Base-by-base conservation (phyloP, 2,888 invertebrate genomes). In the Baronia brevicornis region DNA sequence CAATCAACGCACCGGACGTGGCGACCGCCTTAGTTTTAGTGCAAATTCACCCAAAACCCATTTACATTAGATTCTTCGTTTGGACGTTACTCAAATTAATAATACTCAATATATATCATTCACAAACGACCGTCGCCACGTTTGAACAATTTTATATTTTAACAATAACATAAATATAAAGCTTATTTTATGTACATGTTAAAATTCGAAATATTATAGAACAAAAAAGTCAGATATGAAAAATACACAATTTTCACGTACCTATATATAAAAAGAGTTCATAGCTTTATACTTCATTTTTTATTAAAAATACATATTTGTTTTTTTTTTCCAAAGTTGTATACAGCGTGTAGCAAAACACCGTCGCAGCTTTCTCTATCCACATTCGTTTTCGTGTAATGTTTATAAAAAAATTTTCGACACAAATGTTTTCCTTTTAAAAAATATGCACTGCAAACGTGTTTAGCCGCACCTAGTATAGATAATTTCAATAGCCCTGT, bases 401-500 rank as follows among this genome's bases (percentile, higher is more conserved):
- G 20, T 9, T 14, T 20, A 10, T 14, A 14, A 9, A 12, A 13
- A 11, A 29, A 5, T 3, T 19, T 12, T 18, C 2, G 11, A 11
- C n/a, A 7, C 8, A 13, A 20, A 7, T 24, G 5, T 4, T 14
- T n/a, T 18, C 11, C n/a, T 23, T 7, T 30, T n/a, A n/a, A 3
- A 5, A 12, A 29, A 38, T 38, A 39, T 33, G 30, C 28, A 22
- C 31, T 40, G 32, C 33, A 30, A 26, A 32, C 25, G 25, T 13
- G 31, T 28, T 11, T 28, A 19, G 39, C 32, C 14, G n/a, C 37
- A 8, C 31, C 20, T 9, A 21, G 17, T 22, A 11, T 14, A n/a
- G 15, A 28, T 28, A 32, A 26, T 33, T 46, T 36, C 51, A 48
- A 63, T 59, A 54, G 68, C 75, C 75, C 75, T 79, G 75, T 82